Percentiles rank a stretch among this genome's conserved stretches.
Conservation (phyloP, 2,797 vertebrate genomes). For the Phoebastria nigripes region DNA sequence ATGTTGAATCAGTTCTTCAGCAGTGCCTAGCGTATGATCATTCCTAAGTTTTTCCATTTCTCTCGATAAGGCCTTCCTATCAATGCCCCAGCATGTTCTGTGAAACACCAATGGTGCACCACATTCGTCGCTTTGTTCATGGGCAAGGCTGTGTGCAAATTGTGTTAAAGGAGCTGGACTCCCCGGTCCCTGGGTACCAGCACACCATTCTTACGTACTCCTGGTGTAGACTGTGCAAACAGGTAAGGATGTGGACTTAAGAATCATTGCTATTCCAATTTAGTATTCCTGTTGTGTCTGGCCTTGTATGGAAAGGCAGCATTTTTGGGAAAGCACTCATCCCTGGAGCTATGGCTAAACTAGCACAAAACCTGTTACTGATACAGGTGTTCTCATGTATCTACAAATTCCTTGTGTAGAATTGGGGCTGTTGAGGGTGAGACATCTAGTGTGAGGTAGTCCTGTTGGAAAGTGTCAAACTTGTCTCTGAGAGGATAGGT, state of each 20-base stretch:
- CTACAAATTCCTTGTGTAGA: not conserved
- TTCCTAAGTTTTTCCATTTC: not conserved
- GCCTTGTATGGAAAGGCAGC: not conserved
- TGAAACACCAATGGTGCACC: conserved; percentile 98
- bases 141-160: conserved; percentile 97
- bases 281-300: not conserved
- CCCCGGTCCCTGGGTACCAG: conserved; percentile 95
- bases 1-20: not conserved
- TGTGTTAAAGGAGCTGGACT: conserved; percentile 95
- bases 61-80: conserved; percentile 85
- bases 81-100: conserved; percentile 97
- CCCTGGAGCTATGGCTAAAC: not conserved
- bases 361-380: not conserved
- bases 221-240: conserved; percentile 97
- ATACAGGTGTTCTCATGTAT: not conserved
- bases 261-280: not conserved
- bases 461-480: not conserved
- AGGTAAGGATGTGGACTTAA: conserved; percentile 75
- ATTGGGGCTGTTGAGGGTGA: not conserved
- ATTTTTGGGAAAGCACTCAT: not conserved
- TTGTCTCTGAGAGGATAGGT: not conserved
- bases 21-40: not conserved
- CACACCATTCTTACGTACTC: conserved; percentile 98
- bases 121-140: conserved; percentile 94
- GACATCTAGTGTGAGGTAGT: not conserved